Conservation (phyloP, 2,888 invertebrate genomes). For the Acanthopleura granulata region DNA sequence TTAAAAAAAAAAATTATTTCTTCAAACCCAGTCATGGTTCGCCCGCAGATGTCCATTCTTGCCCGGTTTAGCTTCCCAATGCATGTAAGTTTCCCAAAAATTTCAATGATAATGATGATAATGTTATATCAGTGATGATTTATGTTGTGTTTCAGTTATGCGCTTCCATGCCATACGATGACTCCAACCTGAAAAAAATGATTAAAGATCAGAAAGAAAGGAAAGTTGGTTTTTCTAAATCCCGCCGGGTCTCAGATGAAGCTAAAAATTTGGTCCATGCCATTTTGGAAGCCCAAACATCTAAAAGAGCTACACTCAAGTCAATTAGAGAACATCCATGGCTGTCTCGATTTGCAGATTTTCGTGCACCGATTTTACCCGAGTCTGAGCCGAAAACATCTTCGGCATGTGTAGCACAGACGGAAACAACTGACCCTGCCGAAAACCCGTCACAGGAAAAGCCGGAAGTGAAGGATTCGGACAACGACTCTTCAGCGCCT, state of each 20-base stretch:
- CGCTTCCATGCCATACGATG: conserved; percentile 86
- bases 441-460: neutral
- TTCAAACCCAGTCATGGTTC: too few species aligned
- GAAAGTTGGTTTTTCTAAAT: conserved; percentile 64
- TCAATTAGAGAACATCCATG: conserved; percentile 50
- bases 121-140: neutral
- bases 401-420: neutral
- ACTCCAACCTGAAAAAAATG: conserved; percentile 82
- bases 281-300: conserved; percentile 88
- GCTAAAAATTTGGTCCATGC: conserved; percentile 82
- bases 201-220: conserved; percentile 80
- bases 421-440: neutral
- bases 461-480: neutral
- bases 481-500: neutral
- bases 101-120: neutral
- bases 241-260: conserved; percentile 70
- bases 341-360: conserved; percentile 29
- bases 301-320: conserved; percentile 62
- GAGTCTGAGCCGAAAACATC: neutral
- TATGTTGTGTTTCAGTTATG: conserved; percentile 72
- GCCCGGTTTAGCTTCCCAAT: too few species aligned
- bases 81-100: too few species aligned
- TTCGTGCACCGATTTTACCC: neutral
- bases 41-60: too few species aligned
- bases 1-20: too few species aligned